These are phyloP conservation scores for Tipula lateralis DNA, from an alignment of 2,888 invertebrate genomes.

Conservation along the genomic window DNA sequence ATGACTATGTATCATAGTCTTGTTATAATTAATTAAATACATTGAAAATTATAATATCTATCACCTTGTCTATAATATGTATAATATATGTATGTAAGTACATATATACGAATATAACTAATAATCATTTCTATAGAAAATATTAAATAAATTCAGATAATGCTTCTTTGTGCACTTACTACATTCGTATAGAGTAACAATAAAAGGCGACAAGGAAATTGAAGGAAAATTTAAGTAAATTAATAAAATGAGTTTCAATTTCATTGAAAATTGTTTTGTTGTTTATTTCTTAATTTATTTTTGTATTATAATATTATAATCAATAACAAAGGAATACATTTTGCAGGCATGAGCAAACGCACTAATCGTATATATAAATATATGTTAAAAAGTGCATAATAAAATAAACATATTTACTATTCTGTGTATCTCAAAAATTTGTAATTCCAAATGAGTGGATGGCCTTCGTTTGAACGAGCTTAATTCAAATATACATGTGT, in stretches of 20 bases:
- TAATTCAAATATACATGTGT: neutral
- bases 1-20: neutral
- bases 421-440: neutral
- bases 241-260: neutral
- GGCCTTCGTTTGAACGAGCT: neutral
- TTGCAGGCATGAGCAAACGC: neutral
- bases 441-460: conserved; percentile 16
- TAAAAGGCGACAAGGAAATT: conserved; percentile 24
- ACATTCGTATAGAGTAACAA: neutral
- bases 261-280: neutral
- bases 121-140: neutral
- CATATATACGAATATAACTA: neutral
- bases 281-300: neutral
- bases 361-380: neutral
- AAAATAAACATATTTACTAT: neutral
- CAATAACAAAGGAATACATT: neutral
- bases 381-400: neutral
- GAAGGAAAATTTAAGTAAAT: neutral
- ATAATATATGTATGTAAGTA: neutral
- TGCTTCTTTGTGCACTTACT: neutral
- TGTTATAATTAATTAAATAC: conserved; percentile 19
- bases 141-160: neutral
- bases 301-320: neutral
- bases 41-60: conserved; percentile 5
- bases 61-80: neutral